Base-by-base conservation (phyloP, 2,797 vertebrate species). In the Coregonus suidteri region DNA sequence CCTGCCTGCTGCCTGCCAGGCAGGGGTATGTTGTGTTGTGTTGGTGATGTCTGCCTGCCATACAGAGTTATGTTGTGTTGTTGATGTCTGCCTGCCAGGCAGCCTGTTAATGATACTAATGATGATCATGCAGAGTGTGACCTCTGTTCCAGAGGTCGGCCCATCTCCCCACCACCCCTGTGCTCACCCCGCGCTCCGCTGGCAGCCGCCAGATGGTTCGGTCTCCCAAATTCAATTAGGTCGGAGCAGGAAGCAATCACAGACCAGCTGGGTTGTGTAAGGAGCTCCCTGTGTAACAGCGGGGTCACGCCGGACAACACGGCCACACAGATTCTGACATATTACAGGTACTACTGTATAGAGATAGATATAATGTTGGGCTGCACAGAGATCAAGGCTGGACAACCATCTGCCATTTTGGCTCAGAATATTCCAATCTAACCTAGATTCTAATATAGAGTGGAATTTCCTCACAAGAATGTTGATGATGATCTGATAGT, bases 121-220 rank as follows among this genome's bases (percentile, higher is more conserved):
- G 78, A 91, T 85, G 83, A 90, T 82, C 62, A 77, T 80, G 83
- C 78, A 70, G 1, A 88, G 79, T 15, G 70, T 70, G 81, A 90
- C 87, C 87, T 89, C 87, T 83, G 88, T 86, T 70, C 4, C 16
- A 18, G 76, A 35, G 84, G 83, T 86, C 35, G 71, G 79, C 37
- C 1, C 78, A 54, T n/a, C 56, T 59, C 68, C 80, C 83, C 79
- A 75, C 76, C 79, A 6, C 59, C 54, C 31, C n/a, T 13, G 9
- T 34, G 52, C 53, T 3, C 51, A 47, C 30, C 34, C 74, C 76
- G 64, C 81, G 81, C 79, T 83, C 77, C 53, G 83, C 86, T 89
- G 87, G 89, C 89, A 85, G 83, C 35, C 69, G 75, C 84, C 88
- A 92, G 87, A 92, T 91, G 90, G 89, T 91, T 90, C 77, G 30